A percentile compares a stretch with the other conserved stretches of the same genome.
phyloP scores from a whole-genome alignment of 1,140 invertebrate species.

The silkworm (Bombyx mori) region DNA sequence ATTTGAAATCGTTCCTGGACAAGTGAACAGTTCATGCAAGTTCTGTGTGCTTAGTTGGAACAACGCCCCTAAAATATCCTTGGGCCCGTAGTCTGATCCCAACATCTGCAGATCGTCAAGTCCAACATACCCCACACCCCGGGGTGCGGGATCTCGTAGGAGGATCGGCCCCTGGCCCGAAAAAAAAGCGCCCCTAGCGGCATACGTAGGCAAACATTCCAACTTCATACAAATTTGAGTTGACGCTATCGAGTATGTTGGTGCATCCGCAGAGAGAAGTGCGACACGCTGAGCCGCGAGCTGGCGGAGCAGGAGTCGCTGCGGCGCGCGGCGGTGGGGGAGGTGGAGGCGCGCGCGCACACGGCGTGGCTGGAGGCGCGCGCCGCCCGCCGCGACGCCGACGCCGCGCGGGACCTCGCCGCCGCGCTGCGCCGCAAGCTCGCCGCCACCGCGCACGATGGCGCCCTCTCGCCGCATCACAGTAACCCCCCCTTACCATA shows the following conservation, averaged over 20 bases:
- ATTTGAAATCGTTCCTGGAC: too few species aligned
- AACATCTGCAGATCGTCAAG: too few species aligned
- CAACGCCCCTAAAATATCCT: too few species aligned
- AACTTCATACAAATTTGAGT: background rate
- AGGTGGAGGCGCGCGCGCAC: conserved; percentile 82
- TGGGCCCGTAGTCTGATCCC: too few species aligned
- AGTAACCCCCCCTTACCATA: conserved; percentile 18
- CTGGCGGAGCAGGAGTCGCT: conserved; percentile 84
- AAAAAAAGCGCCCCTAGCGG: too few species aligned
- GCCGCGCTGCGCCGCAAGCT: conserved; percentile 80
- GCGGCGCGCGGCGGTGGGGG: conserved; percentile 81
- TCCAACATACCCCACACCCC: too few species aligned
- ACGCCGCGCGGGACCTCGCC: conserved; percentile 82
- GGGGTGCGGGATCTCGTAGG: too few species aligned
- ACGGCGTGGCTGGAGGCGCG: conserved; percentile 84
- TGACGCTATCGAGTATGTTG: background rate
- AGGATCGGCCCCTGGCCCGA: too few species aligned
- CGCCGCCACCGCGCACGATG: conserved; percentile 51
- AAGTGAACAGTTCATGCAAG: too few species aligned
- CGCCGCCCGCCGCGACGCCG: conserved; percentile 81
- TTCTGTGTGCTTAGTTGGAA: too few species aligned
- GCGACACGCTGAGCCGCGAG: conserved; percentile 81
- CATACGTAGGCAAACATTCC: background rate
- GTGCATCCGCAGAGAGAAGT: conserved; percentile 47
- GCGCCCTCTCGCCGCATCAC: conserved; percentile 43